phyloP scores from a whole-genome alignment of 2,113 vertebrate species.

The Telmatochromis sp. region DNA sequence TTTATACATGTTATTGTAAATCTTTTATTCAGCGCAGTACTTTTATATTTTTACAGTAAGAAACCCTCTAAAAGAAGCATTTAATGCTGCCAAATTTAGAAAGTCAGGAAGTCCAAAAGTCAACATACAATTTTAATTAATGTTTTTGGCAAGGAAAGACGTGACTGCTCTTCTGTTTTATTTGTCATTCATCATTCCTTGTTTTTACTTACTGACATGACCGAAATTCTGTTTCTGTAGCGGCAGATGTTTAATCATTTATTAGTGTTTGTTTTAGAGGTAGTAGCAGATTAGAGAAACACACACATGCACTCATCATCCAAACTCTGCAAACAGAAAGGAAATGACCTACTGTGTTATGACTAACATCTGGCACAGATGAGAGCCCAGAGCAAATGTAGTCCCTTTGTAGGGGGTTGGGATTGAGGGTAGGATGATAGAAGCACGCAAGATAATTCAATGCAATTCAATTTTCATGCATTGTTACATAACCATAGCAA shows the following conservation, averaged over 20 bases:
- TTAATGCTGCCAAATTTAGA: not conserved
- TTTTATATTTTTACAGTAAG: not conserved
- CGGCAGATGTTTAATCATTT: slow-evolving; percentile 20
- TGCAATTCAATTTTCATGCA: not conserved
- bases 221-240: not conserved
- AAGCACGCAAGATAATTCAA: not conserved
- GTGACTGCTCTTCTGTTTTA: not conserved
- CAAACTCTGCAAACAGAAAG: not conserved
- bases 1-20: not conserved
- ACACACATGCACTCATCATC: not conserved
- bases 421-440: not conserved
- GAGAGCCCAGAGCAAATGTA: not conserved
- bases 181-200: not conserved
- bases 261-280: slow-evolving; percentile 10
- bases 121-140: not conserved
- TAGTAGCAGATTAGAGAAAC: not conserved
- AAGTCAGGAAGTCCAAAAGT: not conserved
- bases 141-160: not conserved
- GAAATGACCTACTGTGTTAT: slow-evolving; percentile 24
- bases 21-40: not conserved
- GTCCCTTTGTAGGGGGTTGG: not conserved
- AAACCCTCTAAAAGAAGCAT: not conserved
- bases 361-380: slow-evolving; percentile 51
- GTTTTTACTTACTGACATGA: not conserved
- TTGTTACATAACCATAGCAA: not conserved